These are phyloP conservation scores for Drosophila stalkeri DNA, from an alignment of 2,888 invertebrate species.

Conservation along the genomic window DNA sequence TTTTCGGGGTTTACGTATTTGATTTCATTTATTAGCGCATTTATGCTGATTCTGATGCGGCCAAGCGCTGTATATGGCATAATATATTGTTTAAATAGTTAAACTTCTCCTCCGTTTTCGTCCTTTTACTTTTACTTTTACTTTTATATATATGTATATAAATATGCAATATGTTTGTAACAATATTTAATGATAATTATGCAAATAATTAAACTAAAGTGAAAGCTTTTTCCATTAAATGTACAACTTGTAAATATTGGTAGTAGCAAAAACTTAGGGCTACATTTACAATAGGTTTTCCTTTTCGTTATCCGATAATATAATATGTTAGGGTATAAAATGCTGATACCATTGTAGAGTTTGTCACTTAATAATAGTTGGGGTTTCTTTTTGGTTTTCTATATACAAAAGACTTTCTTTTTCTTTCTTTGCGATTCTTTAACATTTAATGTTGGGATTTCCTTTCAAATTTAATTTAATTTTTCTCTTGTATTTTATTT, in stretches of 20 bases:
- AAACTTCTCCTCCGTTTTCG: neutral
- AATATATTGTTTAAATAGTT: constrained; percentile 65
- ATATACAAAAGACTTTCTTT: constrained; percentile 57
- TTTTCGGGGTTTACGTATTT: constrained; percentile 64
- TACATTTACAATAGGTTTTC: constrained; percentile 68
- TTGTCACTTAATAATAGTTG: constrained; percentile 57
- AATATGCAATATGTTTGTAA: constrained; percentile 78
- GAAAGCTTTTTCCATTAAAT: constrained; percentile 78
- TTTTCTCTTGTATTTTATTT: constrained; percentile 20
- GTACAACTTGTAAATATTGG: constrained; percentile 76
- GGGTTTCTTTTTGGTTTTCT: constrained; percentile 49
- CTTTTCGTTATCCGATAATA: constrained; percentile 15
- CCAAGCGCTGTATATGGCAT: constrained; percentile 72
- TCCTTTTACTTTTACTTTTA: neutral
- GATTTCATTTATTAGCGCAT: constrained; percentile 37
- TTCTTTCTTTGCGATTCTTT: constrained; percentile 18
- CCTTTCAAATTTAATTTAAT: constrained; percentile 23
- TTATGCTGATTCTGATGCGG: constrained; percentile 41
- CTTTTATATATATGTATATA: constrained; percentile 47
- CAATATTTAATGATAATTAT: constrained; percentile 74
- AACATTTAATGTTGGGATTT: constrained; percentile 71
- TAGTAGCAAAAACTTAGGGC: constrained; percentile 79
- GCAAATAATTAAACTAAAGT: constrained; percentile 80
- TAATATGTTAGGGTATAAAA: constrained; percentile 65
- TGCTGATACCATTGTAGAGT: constrained; percentile 57